A percentile compares a stretch with the other conserved stretches of the same genome.
Conservation (phyloP, 1,140 invertebrate species). For the Neodiprion pinetum region DNA sequence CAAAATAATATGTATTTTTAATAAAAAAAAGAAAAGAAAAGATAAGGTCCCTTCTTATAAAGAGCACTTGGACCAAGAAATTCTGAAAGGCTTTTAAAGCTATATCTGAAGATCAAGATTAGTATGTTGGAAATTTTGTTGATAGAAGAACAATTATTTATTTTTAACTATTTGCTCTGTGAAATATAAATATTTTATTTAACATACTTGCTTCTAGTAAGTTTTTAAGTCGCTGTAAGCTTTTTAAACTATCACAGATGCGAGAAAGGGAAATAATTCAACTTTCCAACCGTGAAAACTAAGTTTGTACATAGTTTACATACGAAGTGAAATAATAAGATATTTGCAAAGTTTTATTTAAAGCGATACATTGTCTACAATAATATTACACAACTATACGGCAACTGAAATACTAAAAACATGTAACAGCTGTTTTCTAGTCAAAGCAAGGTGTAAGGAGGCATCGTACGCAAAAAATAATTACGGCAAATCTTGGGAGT, state of each 20-base stretch:
- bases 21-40: slow-evolving; percentile 8
- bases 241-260: not conserved
- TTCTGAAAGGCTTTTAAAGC: not conserved
- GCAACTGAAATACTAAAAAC: slow-evolving; percentile 28
- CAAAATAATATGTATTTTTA: slow-evolving; percentile 8
- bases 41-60: slow-evolving; percentile 12
- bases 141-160: not conserved
- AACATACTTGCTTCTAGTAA: not conserved
- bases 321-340: not conserved
- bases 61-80: slow-evolving; percentile 9
- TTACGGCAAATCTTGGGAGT: not conserved
- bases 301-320: not conserved
- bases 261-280: not conserved
- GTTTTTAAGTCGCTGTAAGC: not conserved
- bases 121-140: not conserved
- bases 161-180: not conserved
- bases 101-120: not conserved
- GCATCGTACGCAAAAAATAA: not conserved
- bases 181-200: not conserved
- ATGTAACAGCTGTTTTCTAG: slow-evolving; percentile 22
- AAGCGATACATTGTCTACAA: not conserved
- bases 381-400: slow-evolving; percentile 22
- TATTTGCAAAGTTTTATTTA: not conserved
- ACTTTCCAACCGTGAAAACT: not conserved
- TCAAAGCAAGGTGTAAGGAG: not conserved